A percentile compares a stretch with the other conserved stretches of the same genome.
Evolutionary conservation across 2,113 vertebrate genomes (phyloP).

Genomic region (Hippocampus mohnikei): DNA sequence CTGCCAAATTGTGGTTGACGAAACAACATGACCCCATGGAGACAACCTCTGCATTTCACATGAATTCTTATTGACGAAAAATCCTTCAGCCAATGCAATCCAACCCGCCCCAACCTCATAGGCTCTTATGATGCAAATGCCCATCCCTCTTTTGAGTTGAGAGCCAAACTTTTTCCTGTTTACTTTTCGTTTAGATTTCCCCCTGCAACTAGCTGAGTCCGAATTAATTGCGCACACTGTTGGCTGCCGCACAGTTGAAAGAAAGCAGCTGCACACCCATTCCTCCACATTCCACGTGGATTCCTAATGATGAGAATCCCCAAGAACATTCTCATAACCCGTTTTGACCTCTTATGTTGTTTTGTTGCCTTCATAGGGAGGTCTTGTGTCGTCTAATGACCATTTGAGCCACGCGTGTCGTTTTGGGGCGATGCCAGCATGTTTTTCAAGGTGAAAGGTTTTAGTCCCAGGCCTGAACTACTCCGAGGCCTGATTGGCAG

Average conservation of each 20-base stretch:
- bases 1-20: no score
- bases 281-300: background rate
- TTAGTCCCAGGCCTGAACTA: background rate
- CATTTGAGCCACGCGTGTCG: background rate
- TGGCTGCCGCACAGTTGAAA: background rate
- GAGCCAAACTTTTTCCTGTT: background rate
- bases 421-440: background rate
- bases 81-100: background rate
- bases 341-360: background rate
- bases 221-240: background rate
- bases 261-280: background rate
- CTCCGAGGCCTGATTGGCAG: background rate
- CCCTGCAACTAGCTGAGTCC: background rate
- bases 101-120: background rate
- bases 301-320: background rate
- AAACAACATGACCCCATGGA: background rate
- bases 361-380: background rate
- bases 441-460: background rate
- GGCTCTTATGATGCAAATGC: background rate
- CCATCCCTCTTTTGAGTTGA: background rate
- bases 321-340: background rate
- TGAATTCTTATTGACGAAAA: no score
- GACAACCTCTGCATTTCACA: no score
- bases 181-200: background rate
- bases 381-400: background rate